Conservation (phyloP, 2,113 vertebrate species). For the Pollachius pollachius region DNA sequence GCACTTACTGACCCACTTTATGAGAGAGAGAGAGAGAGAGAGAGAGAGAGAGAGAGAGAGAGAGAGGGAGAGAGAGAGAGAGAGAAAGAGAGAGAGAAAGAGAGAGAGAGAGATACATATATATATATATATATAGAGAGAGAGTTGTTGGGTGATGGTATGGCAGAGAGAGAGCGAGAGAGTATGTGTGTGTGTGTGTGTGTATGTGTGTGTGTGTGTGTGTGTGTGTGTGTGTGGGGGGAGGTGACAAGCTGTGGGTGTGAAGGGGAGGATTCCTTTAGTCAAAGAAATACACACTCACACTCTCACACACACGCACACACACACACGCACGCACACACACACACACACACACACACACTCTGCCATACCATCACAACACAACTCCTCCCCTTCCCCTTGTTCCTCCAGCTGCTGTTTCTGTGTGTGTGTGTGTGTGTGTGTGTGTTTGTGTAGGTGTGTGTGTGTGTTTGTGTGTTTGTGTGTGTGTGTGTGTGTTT, state of each 20-base stretch:
- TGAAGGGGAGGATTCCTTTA: slow-evolving; percentile 14
- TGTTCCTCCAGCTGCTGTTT: neutral
- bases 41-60: no score
- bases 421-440: neutral
- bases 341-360: slow-evolving; percentile 3
- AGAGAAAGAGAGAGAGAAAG: no score
- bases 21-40: no score
- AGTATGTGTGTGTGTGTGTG: neutral
- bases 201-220: slow-evolving; percentile 7
- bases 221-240: slow-evolving; percentile 3
- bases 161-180: no score
- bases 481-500: no score
- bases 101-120: no score
- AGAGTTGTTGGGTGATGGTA: no score
- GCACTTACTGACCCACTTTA: no score
- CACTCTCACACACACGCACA: no score
- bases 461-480: neutral
- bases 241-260: neutral
- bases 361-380: neutral
- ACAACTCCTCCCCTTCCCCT: slow-evolving; percentile 2
- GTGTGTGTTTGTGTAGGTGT: neutral
- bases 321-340: neutral
- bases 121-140: no score
- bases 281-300: neutral
- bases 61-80: no score